These are phyloP conservation scores for Lasioglossum figueresi DNA, from an alignment of 2,888 invertebrate species.

Conservation along the genomic window DNA sequence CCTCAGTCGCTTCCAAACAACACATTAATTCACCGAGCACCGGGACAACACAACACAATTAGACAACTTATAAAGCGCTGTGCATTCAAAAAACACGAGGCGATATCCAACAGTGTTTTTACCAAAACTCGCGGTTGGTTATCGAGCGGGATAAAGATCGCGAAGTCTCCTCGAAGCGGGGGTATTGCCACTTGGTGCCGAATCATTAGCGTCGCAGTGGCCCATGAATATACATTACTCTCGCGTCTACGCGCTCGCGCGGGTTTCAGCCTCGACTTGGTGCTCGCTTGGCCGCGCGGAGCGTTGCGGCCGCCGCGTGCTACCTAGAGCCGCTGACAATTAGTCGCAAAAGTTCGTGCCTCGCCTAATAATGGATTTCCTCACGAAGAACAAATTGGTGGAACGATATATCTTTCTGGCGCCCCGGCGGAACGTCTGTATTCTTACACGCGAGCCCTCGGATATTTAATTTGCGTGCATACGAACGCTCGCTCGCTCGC, in stretches of 20 bases:
- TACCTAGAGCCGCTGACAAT: conserved; percentile 64
- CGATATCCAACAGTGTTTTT: neutral
- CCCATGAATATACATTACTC: conserved; percentile 55
- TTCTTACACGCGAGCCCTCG: conserved; percentile 75
- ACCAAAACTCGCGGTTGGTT: conserved; percentile 9
- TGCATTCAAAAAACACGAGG: neutral
- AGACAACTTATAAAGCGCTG: neutral
- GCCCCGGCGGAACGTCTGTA: conserved; percentile 73
- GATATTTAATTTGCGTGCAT: conserved; percentile 80
- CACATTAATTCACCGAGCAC: neutral
- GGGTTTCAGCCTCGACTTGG: conserved; percentile 34
- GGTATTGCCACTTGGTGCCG: conserved; percentile 43
- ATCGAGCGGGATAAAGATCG: conserved; percentile 46
- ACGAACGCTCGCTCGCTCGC: conserved; percentile 27
- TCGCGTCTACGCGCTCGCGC: conserved; percentile 41
- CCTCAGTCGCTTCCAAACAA: neutral
- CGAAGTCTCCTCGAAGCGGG: conserved; percentile 31
- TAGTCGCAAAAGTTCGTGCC: conserved; percentile 77
- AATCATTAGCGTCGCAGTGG: conserved; percentile 42
- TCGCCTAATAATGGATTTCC: conserved; percentile 81
- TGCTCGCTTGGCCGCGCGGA: neutral
- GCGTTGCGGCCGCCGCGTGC: conserved; percentile 39
- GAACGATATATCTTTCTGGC: conserved; percentile 80
- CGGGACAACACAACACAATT: too few species aligned
- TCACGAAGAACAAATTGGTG: conserved; percentile 81